A percentile compares a stretch with the other conserved stretches of the same genome.
These are phyloP conservation scores for Drosophila pseudoananassae DNA, from an alignment of 1,140 invertebrate genomes.

Conservation along the genomic window DNA sequence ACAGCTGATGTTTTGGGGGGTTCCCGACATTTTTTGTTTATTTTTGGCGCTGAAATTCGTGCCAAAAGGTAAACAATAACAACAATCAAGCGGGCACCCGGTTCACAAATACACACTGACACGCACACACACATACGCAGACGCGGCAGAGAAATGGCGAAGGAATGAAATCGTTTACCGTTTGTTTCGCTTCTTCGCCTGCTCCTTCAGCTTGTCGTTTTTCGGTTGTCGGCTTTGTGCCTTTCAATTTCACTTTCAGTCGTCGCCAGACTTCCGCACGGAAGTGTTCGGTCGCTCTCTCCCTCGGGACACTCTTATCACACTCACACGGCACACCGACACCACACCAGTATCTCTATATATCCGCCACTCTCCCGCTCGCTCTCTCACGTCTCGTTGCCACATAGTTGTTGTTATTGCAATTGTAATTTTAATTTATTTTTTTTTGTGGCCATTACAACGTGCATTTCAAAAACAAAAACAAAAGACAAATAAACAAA, in stretches of 20 bases:
- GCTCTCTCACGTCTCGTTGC: neutral
- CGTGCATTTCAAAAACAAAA: neutral
- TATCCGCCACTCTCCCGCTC: slow-evolving; percentile 18
- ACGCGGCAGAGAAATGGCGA: slow-evolving; percentile 40
- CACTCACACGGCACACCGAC: slow-evolving; percentile 14
- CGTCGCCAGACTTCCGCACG: slow-evolving; percentile 77
- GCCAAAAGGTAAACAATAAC: slow-evolving; percentile 6
- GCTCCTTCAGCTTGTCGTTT: neutral
- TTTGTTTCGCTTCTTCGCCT: slow-evolving; percentile 30
- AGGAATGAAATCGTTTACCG: slow-evolving; percentile 52
- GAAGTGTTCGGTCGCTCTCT: slow-evolving; percentile 71
- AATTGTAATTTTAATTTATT: slow-evolving; percentile 13
- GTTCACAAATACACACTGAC: slow-evolving; percentile 18
- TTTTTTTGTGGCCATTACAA: slow-evolving; percentile 16
- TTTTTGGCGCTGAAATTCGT: slow-evolving; percentile 28
- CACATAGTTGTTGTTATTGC: slow-evolving; percentile 1
- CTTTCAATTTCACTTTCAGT: slow-evolving; percentile 76
- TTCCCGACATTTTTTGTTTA: neutral
- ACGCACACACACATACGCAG: slow-evolving; percentile 41
- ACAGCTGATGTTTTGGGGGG: slow-evolving; percentile 48
- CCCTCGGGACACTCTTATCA: slow-evolving; percentile 37
- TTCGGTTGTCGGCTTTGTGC: slow-evolving; percentile 12
- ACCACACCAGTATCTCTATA: slow-evolving; percentile 21
- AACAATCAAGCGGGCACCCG: slow-evolving; percentile 28
- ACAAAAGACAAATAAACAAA: neutral